A percentile compares a stretch with the other conserved stretches of the same genome.
Evolutionary conservation across 2,888 invertebrate genomes (phyloP).

Genomic region (Pandemis corylana): DNA sequence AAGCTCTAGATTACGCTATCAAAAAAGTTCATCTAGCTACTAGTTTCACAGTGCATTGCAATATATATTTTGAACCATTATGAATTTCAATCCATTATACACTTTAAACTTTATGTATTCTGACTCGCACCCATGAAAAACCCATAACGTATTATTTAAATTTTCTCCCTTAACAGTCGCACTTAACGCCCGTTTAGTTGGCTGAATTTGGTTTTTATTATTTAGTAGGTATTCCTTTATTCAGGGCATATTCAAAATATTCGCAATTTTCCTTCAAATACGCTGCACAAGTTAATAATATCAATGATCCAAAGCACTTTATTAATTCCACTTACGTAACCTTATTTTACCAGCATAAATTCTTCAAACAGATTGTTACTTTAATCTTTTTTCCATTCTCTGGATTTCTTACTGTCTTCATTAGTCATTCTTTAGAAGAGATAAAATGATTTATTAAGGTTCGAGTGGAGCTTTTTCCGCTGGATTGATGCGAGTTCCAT

Average conservation of each 20-base stretch:
- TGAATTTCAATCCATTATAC: too few species aligned
- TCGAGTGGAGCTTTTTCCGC: conserved; percentile 54
- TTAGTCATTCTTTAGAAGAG: conserved; percentile 73
- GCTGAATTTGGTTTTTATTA: too few species aligned
- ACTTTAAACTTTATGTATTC: too few species aligned
- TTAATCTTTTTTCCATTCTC: conserved; percentile 68
- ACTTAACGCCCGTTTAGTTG: too few species aligned
- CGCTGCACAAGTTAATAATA: not conserved
- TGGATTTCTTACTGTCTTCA: conserved; percentile 63
- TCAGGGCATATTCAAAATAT: not conserved
- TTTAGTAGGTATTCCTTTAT: too few species aligned
- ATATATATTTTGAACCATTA: too few species aligned
- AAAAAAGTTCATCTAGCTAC: too few species aligned
- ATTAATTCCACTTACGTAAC: conserved; percentile 2
- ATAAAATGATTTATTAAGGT: conserved; percentile 75
- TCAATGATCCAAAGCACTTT: not conserved
- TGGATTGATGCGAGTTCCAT: conserved; percentile 61
- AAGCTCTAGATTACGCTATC: too few species aligned
- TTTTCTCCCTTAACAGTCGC: too few species aligned
- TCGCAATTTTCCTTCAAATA: not conserved
- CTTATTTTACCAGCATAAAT: conserved; percentile 49
- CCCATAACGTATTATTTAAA: too few species aligned
- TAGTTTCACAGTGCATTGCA: too few species aligned
- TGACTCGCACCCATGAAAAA: too few species aligned
- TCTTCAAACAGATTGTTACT: conserved; percentile 64